Evolutionary conservation across 2,888 invertebrate species (phyloP), one percentile per base, ranked within the genome.

Genomic region (Tetramorium bicarinatum): DNA sequence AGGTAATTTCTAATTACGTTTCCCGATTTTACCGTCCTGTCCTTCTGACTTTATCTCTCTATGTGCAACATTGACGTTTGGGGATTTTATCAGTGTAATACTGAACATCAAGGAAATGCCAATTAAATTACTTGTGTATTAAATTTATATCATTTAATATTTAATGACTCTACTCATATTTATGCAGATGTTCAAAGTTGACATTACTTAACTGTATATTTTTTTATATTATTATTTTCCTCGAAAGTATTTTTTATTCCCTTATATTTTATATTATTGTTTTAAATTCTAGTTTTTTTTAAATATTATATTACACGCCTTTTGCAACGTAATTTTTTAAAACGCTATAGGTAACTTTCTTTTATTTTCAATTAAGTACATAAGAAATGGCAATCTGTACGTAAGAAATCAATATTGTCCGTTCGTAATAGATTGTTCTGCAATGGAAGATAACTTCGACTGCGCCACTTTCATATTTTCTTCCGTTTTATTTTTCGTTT

Each of bases 1-100:
- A 72, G 79, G 47, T 71, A 80, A 80, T 80, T 59, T 59, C 79
- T 80, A 80, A 80, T 80, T 80, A 47, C 71, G 72, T 72, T 44
- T 18, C 72, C 44, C 21, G 72, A 80, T 71, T 59, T 80, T 80
- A 59, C 18, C 49, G 34, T 38, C 44, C 56, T 38, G 59, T 38
- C 72, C 18, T 13, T 25, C 34, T 47, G 41, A 44, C 34, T 79
- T 79, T 79, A 71, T 59, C 44, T n/a, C 44, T 54, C 44, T 15
- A 18, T 34, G 7, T 52, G 11, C 67, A 52, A 66, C 66, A 59
- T 44, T 29, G 72, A 71, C 72, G 21, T 79, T 59, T 69, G 6
- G 59, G 15, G 29, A 71, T 47, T 71, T 69, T 56, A 56, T 59
- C 29, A n/a, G 29, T 15, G 11, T 7, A 29, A 41, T n/a, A 38